These are phyloP conservation scores for Leptinotarsa peninsularis DNA, from an alignment of 2,888 invertebrate species.

Conservation along the genomic window DNA sequence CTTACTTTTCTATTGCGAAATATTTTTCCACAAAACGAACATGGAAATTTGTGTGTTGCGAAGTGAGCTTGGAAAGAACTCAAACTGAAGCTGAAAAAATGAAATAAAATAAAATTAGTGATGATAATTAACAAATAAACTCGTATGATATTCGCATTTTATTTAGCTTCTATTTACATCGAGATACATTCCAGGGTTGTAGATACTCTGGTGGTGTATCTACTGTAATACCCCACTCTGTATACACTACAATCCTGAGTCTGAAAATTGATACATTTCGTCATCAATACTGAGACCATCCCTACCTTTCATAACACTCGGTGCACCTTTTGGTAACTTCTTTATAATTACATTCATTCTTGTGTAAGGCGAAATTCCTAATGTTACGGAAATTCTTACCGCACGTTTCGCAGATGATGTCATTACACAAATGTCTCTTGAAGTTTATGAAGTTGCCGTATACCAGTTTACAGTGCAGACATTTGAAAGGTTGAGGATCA, in stretches of 20 bases:
- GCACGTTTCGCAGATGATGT: conserved; percentile 10
- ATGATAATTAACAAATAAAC: background rate
- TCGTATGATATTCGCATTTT: background rate
- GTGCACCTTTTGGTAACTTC: background rate
- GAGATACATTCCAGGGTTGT: too few relatives aligned
- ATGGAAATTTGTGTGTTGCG: background rate
- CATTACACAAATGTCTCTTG: conserved; percentile 2
- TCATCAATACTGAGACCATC: background rate
- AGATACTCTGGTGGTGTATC: too few relatives aligned
- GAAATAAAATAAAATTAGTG: background rate
- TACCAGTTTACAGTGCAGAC: conserved; percentile 1
- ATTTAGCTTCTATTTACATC: background rate
- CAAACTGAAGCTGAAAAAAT: background rate
- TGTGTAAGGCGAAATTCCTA: background rate
- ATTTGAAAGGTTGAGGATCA: conserved; percentile 19
- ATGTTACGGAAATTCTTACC: background rate
- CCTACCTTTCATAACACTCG: conserved; percentile 9
- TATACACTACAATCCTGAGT: background rate
- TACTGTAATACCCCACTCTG: too few relatives aligned
- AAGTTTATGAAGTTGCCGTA: background rate
- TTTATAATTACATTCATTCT: background rate
- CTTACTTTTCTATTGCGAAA: background rate
- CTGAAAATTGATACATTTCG: background rate
- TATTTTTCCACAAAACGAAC: conserved; percentile 8
- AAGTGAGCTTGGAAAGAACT: background rate